These are phyloP conservation scores for Carposina sasakii DNA, from an alignment of 1,140 invertebrate species.

Conservation along the genomic window DNA sequence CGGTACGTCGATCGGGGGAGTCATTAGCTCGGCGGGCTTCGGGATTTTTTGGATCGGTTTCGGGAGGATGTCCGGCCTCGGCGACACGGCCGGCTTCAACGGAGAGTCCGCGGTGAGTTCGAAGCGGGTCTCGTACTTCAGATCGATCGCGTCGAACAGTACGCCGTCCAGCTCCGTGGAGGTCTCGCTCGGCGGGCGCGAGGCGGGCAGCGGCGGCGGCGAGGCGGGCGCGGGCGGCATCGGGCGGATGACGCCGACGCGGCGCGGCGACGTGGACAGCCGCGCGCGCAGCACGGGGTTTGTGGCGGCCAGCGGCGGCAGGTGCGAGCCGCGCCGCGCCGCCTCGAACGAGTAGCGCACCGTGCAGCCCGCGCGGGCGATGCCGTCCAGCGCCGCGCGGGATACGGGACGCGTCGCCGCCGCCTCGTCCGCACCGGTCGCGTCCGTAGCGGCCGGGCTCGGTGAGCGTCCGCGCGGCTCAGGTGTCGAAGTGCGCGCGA, in stretches of 20 bases:
- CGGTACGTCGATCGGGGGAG: no score
- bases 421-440: conserved; percentile 20
- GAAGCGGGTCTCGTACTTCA: no score
- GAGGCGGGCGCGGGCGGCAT: conserved; percentile 66
- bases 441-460: conserved; percentile 26
- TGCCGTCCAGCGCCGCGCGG: conserved; percentile 77
- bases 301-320: conserved; percentile 70
- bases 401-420: conserved; percentile 59
- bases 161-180: conserved; percentile 28
- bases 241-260: conserved; percentile 76
- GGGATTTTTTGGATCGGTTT: not conserved
- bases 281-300: conserved; percentile 52
- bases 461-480: conserved; percentile 57
- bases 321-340: conserved; percentile 57
- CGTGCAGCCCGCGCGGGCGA: conserved; percentile 77
- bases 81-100: not conserved
- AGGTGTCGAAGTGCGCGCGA: conserved; percentile 49
- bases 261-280: conserved; percentile 48
- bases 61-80: no score
- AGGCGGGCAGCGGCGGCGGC: conserved; percentile 31
- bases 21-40: no score
- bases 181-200: conserved; percentile 33
- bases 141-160: no score
- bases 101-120: no score
- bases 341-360: conserved; percentile 76